phyloP scores from a whole-genome alignment of 2,797 vertebrate genomes.

The Cephalopachus bancanus region DNA sequence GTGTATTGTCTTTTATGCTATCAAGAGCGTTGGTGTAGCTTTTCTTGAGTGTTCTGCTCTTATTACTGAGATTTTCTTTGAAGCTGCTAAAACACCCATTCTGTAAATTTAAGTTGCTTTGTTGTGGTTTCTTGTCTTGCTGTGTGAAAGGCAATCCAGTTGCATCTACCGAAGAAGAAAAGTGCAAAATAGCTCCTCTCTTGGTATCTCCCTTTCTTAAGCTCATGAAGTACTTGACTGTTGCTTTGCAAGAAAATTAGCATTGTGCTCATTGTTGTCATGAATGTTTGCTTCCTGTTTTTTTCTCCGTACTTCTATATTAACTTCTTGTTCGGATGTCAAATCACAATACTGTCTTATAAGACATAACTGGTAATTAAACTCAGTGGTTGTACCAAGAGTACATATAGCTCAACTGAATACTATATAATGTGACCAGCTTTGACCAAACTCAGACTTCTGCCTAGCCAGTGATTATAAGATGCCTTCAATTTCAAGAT shows the following conservation, averaged over 20 bases:
- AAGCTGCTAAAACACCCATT: not conserved
- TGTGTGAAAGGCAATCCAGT: not conserved
- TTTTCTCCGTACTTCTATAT: not conserved
- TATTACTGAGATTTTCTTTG: constrained; percentile 6
- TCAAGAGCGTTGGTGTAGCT: not conserved
- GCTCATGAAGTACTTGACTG: not conserved
- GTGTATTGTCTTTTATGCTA: not conserved
- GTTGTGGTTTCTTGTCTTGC: constrained; percentile 13
- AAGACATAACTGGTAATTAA: not conserved
- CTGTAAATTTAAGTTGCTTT: constrained; percentile 25
- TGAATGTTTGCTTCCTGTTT: not conserved
- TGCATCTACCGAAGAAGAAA: not conserved
- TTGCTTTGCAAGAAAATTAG: not conserved
- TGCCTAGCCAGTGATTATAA: not conserved
- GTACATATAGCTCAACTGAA: not conserved
- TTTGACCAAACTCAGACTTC: not conserved
- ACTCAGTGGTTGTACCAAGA: not conserved
- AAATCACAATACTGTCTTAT: not conserved
- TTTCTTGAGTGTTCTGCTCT: not conserved
- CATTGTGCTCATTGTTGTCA: not conserved
- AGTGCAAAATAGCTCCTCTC: not conserved
- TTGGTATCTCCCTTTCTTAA: not conserved
- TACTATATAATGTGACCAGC: not conserved
- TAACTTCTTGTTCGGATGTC: constrained; percentile 42
- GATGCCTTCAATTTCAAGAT: not conserved